Percentiles rank a stretch among this genome's conserved stretches.
Conservation (phyloP, 2,113 vertebrate genomes). For the Cryptotis parvus region DNA sequence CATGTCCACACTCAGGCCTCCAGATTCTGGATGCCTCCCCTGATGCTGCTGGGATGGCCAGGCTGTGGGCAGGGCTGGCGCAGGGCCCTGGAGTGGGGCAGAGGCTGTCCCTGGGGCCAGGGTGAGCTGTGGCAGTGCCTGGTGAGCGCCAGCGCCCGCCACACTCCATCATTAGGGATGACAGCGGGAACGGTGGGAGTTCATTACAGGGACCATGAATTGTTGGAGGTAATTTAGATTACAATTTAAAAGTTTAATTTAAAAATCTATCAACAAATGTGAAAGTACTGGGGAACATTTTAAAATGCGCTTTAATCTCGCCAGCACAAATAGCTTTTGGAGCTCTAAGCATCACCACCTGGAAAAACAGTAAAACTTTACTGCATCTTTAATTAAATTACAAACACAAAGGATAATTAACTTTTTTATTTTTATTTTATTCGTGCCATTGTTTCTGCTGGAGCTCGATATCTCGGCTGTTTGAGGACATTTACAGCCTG, state of each 20-base stretch:
- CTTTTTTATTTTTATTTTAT: constrained; percentile 93
- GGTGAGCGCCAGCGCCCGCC: constrained; percentile 39
- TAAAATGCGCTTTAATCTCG: constrained; percentile 93
- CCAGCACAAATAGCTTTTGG: constrained; percentile 91
- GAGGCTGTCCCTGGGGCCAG: background rate
- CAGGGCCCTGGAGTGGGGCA: background rate
- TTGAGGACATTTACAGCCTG: too few relatives aligned
- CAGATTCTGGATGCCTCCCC: background rate
- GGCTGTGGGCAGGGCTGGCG: too few relatives aligned
- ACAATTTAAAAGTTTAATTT: constrained; percentile 95
- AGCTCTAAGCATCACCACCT: constrained; percentile 92
- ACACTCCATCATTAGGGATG: constrained; percentile 90
- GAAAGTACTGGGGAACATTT: constrained; percentile 93
- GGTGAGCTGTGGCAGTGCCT: too few relatives aligned
- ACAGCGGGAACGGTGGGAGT: constrained; percentile 91
- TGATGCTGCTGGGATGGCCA: too few relatives aligned
- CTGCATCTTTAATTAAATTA: constrained; percentile 95
- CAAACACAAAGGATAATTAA: constrained; percentile 95
- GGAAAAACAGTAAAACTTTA: constrained; percentile 92
- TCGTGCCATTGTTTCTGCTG: constrained; percentile 90
- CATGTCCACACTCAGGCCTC: background rate
- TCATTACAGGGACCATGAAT: constrained; percentile 94
- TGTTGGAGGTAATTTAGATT: constrained; percentile 95
- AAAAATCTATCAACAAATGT: constrained; percentile 96
- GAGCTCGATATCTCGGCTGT: constrained; percentile 90